Percentiles rank a stretch among this genome's conserved stretches.
Conservation (phyloP, 1,140 invertebrate genomes). For the Polyergus mexicanus region DNA sequence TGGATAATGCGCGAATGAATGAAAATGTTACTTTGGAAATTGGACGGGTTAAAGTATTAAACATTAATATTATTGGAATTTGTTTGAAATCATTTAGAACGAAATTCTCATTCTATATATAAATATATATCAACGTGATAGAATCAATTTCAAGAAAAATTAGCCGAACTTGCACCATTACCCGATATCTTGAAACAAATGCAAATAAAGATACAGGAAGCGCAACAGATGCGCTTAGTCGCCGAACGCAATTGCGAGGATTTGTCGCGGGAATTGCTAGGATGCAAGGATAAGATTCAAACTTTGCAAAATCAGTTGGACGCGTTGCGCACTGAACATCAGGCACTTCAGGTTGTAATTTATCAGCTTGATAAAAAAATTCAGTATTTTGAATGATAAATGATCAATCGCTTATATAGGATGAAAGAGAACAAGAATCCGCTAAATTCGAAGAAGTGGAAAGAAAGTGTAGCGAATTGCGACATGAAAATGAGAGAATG, state of each 20-base stretch:
- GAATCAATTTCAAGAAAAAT: conserved; percentile 91
- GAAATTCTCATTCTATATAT: background rate
- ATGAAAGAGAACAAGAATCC: conserved; percentile 81
- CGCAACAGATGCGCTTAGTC: conserved; percentile 89
- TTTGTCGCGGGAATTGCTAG: conserved; percentile 87
- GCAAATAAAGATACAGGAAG: conserved; percentile 90
- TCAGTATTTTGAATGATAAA: conserved; percentile 16
- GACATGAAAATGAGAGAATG: conserved; percentile 86
- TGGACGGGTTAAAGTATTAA: conserved; percentile 89
- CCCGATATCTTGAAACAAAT: conserved; percentile 92
- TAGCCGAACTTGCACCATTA: conserved; percentile 90
- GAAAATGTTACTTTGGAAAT: conserved; percentile 93
- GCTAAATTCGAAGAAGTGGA: conserved; percentile 86
- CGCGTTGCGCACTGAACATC: conserved; percentile 77
- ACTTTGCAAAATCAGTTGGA: conserved; percentile 77
- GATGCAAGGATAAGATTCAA: conserved; percentile 87
- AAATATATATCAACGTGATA: conserved; percentile 52
- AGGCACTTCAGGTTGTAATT: conserved; percentile 70
- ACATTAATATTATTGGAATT: background rate
- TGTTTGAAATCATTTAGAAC: background rate
- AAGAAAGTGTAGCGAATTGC: conserved; percentile 85
- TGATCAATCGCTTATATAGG: conserved; percentile 47
- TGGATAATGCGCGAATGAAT: conserved; percentile 91
- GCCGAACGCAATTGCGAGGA: conserved; percentile 89
- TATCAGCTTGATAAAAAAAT: background rate